Conservation (phyloP, 2,797 vertebrate species). For the Morelia viridis region DNA sequence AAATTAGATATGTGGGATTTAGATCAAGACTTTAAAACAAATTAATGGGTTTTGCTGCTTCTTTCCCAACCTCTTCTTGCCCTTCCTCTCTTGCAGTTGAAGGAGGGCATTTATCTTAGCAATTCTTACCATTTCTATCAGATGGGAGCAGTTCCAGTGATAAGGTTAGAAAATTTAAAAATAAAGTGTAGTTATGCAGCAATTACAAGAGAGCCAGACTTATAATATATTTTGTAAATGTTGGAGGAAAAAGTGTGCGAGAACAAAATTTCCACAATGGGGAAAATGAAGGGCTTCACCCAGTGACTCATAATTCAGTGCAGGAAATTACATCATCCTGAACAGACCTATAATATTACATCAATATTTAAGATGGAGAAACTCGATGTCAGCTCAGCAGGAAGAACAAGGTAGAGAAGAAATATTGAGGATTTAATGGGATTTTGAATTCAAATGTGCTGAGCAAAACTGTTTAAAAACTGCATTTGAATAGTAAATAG, state of each 20-base stretch:
- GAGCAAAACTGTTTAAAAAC: conserved; percentile 84
- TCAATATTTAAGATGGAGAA: conserved; percentile 78
- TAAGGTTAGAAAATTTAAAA: conserved; percentile 67
- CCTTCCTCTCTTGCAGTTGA: conserved; percentile 34
- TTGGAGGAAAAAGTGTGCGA: conserved; percentile 55
- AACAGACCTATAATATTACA: conserved; percentile 73
- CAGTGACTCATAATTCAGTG: conserved; percentile 67
- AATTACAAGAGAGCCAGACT: conserved; percentile 58
- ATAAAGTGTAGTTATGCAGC: conserved; percentile 60
- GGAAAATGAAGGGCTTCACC: conserved; percentile 66
- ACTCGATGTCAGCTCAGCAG: conserved; percentile 74
- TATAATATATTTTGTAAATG: conserved; percentile 69
- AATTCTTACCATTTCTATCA: conserved; percentile 69
- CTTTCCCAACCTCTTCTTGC: conserved; percentile 19
- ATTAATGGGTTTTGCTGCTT: conserved; percentile 62
- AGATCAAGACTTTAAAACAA: conserved; percentile 69
- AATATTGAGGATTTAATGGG: conserved; percentile 86
- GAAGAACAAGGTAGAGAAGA: conserved; percentile 71
- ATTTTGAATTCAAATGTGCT: conserved; percentile 88
- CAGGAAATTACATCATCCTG: conserved; percentile 70
- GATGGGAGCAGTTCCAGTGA: conserved; percentile 59
- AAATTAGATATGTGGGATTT: conserved; percentile 72
- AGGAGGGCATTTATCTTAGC: conserved; percentile 69
- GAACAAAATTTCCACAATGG: conserved; percentile 66
- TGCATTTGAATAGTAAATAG: conserved; percentile 90